Base-by-base conservation (phyloP, 2,888 invertebrate genomes). In the Emmelina monodactyla region DNA sequence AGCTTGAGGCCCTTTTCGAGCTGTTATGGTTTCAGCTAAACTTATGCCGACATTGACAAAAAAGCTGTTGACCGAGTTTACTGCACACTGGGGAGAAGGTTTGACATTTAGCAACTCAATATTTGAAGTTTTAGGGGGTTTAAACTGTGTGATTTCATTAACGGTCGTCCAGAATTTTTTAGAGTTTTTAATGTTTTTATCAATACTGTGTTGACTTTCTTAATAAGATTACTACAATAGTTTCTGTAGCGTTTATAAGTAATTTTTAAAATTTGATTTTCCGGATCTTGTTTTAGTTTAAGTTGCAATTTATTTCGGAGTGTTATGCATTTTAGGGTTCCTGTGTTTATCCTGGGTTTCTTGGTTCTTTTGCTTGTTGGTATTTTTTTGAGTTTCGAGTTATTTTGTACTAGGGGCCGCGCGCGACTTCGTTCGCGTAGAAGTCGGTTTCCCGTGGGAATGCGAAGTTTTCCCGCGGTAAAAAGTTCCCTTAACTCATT, bases 201-300 rank as follows among this genome's bases (percentile, higher is more conserved):
- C 15, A 7, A 33, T 25, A 14, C 15, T 16, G 15, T 33, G 6
- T 39, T 39, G 10, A 33, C 10, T 29, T 33, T 39, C 16, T 28
- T 35, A 13, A 36, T 28, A 2, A 39, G n/a, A 16, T 39, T 36
- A 9, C 9, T 32, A 15, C 39, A 39, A 6, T 25, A 36, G 22
- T 39, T 33, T n/a, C n/a, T n/a, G n/a, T n/a, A n/a, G n/a, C n/a
- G n/a, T n/a, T n/a, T n/a, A n/a, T n/a, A n/a, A n/a, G 34, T 39
- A 13, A 19, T 33, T 33, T 33, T 35, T 34, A 36, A 12, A 5
- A 16, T 32, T 22, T 2, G 3, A 14, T 32, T 32, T 2, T 13
- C 9, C 2, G 32, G 32, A 16, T 34, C 25, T 12, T 10, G 3
- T 28, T 16, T 29, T 11, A 38, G 11, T 13, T 34, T 35, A 11